Conservation (phyloP, 2,113 vertebrate species). For the Microcebus lehilahytsara region DNA sequence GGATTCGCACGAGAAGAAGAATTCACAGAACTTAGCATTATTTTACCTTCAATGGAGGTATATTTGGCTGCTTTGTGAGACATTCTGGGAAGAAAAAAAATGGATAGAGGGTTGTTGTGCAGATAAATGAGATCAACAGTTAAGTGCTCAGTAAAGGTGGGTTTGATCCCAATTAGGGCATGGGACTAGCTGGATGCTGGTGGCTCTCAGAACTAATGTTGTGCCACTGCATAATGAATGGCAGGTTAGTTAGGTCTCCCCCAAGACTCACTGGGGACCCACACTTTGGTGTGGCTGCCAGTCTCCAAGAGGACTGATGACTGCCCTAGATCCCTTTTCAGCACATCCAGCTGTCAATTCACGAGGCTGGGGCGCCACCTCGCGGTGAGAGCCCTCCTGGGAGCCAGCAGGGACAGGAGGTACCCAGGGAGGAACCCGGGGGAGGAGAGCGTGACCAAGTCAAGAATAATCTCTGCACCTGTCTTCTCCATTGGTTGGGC, state of each 20-base stretch:
- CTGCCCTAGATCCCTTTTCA: fast-evolving
- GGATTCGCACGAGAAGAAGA: conserved; percentile 94
- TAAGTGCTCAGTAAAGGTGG: neutral
- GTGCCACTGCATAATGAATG: fast-evolving
- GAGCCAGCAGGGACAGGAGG: fast-evolving
- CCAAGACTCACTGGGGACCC: neutral
- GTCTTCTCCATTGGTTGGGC: neutral
- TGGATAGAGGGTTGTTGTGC: neutral
- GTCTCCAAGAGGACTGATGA: neutral
- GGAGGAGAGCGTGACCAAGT: neutral
- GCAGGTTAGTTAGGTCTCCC: neutral
- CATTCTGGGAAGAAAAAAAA: conserved; percentile 27
- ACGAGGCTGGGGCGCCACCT: conserved; percentile 36
- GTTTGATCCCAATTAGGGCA: neutral
- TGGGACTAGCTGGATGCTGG: neutral
- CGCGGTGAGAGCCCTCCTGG: neutral
- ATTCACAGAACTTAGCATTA: conserved; percentile 71
- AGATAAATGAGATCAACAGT: neutral
- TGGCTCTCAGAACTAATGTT: neutral
- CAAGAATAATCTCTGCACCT: neutral
- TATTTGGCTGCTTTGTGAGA: conserved; percentile 71
- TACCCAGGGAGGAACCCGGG: fast-evolving
- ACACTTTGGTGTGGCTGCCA: neutral
- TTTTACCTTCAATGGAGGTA: neutral
- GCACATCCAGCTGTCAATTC: fast-evolving